Evolutionary conservation across 23 tunicate genomes (phyloP), one percentile per base, ranked within the genome.

Genomic region (Aplidium turbinatum): DNA sequence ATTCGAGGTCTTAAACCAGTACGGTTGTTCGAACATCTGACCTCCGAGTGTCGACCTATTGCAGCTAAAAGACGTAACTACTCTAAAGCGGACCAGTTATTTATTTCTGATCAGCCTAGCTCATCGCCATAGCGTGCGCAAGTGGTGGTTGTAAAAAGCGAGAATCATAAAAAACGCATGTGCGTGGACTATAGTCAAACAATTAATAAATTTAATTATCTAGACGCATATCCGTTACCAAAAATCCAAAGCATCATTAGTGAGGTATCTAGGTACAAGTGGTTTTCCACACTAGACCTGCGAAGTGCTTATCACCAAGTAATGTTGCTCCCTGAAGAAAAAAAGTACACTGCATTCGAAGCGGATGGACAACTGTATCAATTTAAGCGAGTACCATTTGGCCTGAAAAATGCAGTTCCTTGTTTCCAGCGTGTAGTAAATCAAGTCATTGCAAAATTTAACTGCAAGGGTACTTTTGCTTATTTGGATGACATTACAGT

Each of bases 151-250:
- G n/a, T n/a, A n/a, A n/a, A n/a, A n/a, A n/a, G n/a, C n/a, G n/a
- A n/a, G n/a, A n/a, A n/a, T n/a, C n/a, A n/a, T n/a, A n/a, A n/a
- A n/a, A n/a, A n/a, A n/a, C n/a, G n/a, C n/a, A n/a, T n/a, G n/a
- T n/a, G n/a, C n/a, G n/a, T n/a, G n/a, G n/a, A n/a, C n/a, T n/a
- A n/a, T n/a, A n/a, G n/a, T n/a, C n/a, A n/a, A n/a, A n/a, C n/a
- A n/a, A n/a, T n/a, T n/a, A 47, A 71, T 5, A 25, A 71, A 30
- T 56, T 9, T 31, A 57, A 68, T 6, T 25, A 11, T 31, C 48
- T 74, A 22, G 68, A 74, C 67, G 79, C 68, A 9, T 74, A 56
- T 57, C 50, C 79, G 3, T 31, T 74, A 2, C 68, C 79, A 2
- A 48, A 16, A 3, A 57, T 74, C 38, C 52, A 34, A 48, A 51